Conservation (phyloP, 2,888 invertebrate species). For the Bhutanitis thaidina region DNA sequence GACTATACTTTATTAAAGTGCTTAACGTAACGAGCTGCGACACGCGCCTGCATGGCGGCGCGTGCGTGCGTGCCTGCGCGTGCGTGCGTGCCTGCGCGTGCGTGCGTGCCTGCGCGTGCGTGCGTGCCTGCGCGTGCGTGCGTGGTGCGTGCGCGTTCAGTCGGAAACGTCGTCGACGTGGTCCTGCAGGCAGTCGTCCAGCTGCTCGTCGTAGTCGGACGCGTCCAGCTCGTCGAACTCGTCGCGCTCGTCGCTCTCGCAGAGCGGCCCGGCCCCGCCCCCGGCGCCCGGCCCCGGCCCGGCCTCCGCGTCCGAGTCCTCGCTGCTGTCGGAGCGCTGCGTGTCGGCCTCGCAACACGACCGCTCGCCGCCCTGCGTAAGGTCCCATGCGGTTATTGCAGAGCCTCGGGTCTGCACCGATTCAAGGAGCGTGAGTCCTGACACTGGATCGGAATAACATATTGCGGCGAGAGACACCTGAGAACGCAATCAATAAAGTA, state of each 20-base stretch:
- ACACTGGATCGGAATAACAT: too few relatives aligned
- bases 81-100: too few relatives aligned
- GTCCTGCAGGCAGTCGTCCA: not conserved
- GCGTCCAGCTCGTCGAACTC: constrained; percentile 5
- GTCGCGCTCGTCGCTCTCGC: constrained; percentile 13
- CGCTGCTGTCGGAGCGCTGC: constrained; percentile 22
- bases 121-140: too few relatives aligned
- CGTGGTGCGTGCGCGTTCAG: not conserved
- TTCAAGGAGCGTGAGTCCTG: too few relatives aligned
- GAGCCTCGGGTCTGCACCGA: too few relatives aligned
- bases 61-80: too few relatives aligned
- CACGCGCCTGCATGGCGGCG: not conserved
- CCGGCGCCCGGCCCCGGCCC: not conserved
- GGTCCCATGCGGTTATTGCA: too few relatives aligned
- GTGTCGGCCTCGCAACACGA: constrained; percentile 26
- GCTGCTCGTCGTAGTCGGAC: constrained; percentile 4
- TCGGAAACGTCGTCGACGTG: not conserved
- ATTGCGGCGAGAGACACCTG: too few relatives aligned
- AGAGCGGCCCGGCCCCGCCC: constrained; percentile 17
- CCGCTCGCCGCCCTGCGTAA: constrained; percentile 23
- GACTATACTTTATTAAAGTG: too few relatives aligned
- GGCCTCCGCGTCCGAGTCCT: constrained; percentile 16
- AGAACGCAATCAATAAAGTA: too few relatives aligned
- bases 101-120: too few relatives aligned
- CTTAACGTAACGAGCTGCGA: not conserved